These are phyloP conservation scores for Vanessa atalanta DNA, from an alignment of 1,140 invertebrate species.

Conservation along the genomic window DNA sequence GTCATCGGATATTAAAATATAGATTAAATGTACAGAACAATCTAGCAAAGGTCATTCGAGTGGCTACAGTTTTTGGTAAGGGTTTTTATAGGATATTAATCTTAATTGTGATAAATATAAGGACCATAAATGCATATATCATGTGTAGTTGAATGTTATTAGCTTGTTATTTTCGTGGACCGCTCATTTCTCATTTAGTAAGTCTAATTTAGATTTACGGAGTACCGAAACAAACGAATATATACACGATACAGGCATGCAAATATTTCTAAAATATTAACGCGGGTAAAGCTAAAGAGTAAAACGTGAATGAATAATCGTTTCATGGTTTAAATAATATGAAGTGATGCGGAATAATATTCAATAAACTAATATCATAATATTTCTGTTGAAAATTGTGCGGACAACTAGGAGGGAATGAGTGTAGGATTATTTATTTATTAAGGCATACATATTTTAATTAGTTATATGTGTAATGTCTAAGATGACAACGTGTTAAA, in stretches of 20 bases:
- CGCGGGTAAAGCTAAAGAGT: no score
- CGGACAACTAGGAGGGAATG: no score
- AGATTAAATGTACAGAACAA: constrained; percentile 28
- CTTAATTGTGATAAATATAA: not conserved
- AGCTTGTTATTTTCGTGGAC: constrained; percentile 25
- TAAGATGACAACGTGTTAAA: no score
- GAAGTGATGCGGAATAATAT: no score
- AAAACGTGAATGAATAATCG: not conserved
- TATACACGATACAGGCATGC: no score
- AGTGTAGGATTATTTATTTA: no score
- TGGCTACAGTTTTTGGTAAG: not conserved
- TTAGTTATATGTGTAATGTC: no score
- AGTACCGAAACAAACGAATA: constrained; percentile 35
- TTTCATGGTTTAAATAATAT: no score
- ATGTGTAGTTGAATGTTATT: not conserved
- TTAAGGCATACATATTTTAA: no score
- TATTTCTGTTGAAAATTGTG: no score
- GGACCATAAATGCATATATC: not conserved
- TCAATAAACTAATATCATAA: no score
- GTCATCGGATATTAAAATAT: constrained; percentile 26
- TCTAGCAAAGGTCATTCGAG: constrained; percentile 15
- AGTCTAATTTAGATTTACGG: constrained; percentile 30
- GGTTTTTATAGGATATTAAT: not conserved
- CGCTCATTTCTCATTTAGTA: constrained; percentile 37
- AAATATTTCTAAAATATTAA: no score